These are phyloP conservation scores for Sthenelais limicola DNA, from an alignment of 2,888 invertebrate genomes.

Conservation along the genomic window DNA sequence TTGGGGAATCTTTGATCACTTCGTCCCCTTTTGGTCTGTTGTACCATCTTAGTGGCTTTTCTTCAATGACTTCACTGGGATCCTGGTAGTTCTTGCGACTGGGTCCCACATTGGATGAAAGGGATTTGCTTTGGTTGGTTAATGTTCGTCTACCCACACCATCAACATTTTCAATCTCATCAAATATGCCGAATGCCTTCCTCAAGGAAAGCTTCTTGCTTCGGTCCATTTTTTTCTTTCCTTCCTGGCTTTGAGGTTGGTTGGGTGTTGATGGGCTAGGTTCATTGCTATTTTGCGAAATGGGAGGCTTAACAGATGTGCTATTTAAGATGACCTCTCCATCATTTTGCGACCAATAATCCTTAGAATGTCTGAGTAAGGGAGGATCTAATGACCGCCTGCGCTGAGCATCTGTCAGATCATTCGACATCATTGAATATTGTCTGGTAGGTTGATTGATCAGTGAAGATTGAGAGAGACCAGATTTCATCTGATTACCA, in stretches of 20 bases:
- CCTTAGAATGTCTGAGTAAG: slow-evolving; percentile 28
- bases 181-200: slow-evolving; percentile 63
- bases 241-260: slow-evolving; percentile 28
- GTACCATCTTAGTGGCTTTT: slow-evolving; percentile 14
- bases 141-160: background rate
- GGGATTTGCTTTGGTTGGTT: slow-evolving; percentile 28
- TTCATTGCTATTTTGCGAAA: background rate
- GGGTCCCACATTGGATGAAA: slow-evolving; percentile 35
- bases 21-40: slow-evolving; percentile 26
- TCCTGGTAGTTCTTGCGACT: background rate
- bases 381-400: slow-evolving; percentile 12
- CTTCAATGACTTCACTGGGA: background rate
- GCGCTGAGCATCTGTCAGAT: background rate
- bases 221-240: slow-evolving; percentile 41
- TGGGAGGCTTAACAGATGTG: slow-evolving; percentile 44
- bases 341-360: slow-evolving; percentile 32
- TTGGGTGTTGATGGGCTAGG: slow-evolving; percentile 44
- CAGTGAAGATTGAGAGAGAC: slow-evolving; percentile 4
- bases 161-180: slow-evolving; percentile 55
- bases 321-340: too few relatives aligned
- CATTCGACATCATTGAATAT: too few relatives aligned
- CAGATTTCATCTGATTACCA: slow-evolving; percentile 44
- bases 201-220: slow-evolving; percentile 56
- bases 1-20: slow-evolving; percentile 9
- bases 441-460: too few relatives aligned